phyloP scores from a whole-genome alignment of 2,797 vertebrate genomes.

The Falco peregrinus region DNA sequence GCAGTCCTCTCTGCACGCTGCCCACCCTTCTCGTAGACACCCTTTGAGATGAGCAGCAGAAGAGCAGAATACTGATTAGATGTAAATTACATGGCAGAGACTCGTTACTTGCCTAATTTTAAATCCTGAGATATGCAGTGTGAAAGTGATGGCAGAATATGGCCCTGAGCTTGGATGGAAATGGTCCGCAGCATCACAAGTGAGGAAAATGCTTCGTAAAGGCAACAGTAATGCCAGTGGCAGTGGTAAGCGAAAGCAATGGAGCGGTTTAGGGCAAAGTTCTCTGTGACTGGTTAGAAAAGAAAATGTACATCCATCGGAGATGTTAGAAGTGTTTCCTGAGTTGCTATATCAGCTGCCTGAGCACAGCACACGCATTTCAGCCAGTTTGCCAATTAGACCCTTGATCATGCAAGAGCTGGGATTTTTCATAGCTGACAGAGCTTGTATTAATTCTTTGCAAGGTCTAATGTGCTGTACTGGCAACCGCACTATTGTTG shows the following conservation, averaged over 20 bases:
- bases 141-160: constrained; percentile 66
- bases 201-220: constrained; percentile 60
- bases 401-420: not conserved
- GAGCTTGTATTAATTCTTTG: constrained; percentile 41
- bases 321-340: not conserved
- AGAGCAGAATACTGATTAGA: constrained; percentile 65
- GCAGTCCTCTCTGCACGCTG: constrained; percentile 20
- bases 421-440: constrained; percentile 30
- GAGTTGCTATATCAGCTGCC: constrained; percentile 2
- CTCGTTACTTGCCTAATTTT: constrained; percentile 68
- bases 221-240: constrained; percentile 7
- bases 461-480: constrained; percentile 41
- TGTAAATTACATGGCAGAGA: constrained; percentile 65
- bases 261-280: constrained; percentile 51
- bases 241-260: not conserved
- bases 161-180: constrained; percentile 64
- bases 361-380: not conserved
- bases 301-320: not conserved
- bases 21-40: constrained; percentile 65
- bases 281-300: not conserved
- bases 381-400: not conserved
- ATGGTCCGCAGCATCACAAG: constrained; percentile 43
- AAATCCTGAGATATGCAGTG: constrained; percentile 65
- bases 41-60: constrained; percentile 62
- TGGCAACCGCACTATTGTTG: constrained; percentile 19